Conservation (phyloP, 2,888 invertebrate species). For the Eupithecia subfuscata region DNA sequence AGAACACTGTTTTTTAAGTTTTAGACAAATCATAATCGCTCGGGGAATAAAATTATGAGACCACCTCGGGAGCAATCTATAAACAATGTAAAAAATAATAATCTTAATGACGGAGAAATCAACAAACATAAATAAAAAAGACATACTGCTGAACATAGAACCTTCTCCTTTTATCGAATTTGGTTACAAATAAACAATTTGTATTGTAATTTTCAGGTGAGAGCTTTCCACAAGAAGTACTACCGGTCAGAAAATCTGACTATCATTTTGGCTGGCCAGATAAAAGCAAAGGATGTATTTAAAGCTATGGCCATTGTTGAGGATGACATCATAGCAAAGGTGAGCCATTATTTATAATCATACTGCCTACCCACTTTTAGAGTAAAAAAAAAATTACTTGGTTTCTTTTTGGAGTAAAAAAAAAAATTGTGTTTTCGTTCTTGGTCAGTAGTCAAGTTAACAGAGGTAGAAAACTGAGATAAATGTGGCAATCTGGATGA, state of each 20-base stretch:
- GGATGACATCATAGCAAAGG: slow-evolving; percentile 89
- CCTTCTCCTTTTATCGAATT: no score
- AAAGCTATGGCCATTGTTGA: slow-evolving; percentile 88
- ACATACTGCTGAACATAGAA: no score
- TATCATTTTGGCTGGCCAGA: slow-evolving; percentile 92
- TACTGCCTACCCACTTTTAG: background rate
- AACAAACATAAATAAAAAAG: no score
- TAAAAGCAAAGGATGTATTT: slow-evolving; percentile 90
- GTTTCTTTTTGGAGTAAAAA: no score
- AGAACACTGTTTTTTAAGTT: no score
- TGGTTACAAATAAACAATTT: background rate
- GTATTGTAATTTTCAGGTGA: slow-evolving; percentile 79
- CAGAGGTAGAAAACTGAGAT: background rate
- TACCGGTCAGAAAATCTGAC: slow-evolving; percentile 95
- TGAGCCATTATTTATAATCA: slow-evolving; percentile 50
- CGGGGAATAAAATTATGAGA: no score
- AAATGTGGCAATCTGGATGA: background rate
- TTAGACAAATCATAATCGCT: no score
- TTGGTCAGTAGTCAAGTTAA: background rate
- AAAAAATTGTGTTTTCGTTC: no score
- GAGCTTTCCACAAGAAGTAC: slow-evolving; percentile 91
- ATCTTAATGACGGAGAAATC: no score
- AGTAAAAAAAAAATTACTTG: background rate
- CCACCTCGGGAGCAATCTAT: no score
- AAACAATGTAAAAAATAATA: no score